These are phyloP conservation scores for Lampris megalopsis DNA, from an alignment of 2,113 vertebrate genomes.

Conservation along the genomic window DNA sequence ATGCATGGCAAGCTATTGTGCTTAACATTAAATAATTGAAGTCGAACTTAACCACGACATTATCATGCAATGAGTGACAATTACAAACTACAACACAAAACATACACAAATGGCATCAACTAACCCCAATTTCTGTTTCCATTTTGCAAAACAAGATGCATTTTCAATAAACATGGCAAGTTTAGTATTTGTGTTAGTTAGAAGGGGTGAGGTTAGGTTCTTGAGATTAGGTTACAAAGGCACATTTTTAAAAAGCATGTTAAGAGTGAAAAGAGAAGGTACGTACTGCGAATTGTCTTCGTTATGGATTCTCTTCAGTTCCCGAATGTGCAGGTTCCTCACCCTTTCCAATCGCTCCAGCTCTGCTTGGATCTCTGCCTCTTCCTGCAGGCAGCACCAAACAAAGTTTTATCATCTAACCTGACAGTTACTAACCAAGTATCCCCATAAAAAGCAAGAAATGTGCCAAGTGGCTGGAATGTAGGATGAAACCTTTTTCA, in stretches of 20 bases:
- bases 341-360: slow-evolving; percentile 94
- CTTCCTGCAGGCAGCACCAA: slow-evolving; percentile 82
- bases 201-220: not conserved
- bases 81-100: no score
- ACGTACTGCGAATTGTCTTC: slow-evolving; percentile 97
- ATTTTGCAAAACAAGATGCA: no score
- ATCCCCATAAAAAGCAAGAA: not conserved
- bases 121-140: no score
- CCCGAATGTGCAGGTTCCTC: slow-evolving; percentile 96
- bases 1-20: no score
- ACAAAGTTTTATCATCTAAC: not conserved
- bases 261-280: not conserved
- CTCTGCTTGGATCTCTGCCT: slow-evolving; percentile 95
- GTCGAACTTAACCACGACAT: no score
- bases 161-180: no score
- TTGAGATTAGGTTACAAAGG: not conserved
- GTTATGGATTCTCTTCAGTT: slow-evolving; percentile 97
- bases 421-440: not conserved
- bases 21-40: no score
- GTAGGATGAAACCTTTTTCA: slow-evolving; percentile 89
- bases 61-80: no score
- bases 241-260: not conserved
- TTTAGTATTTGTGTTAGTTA: not conserved
- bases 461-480: no score
- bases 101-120: no score